Conservation (phyloP, 2,888 invertebrate genomes). For the Eretmocerus hayati region DNA sequence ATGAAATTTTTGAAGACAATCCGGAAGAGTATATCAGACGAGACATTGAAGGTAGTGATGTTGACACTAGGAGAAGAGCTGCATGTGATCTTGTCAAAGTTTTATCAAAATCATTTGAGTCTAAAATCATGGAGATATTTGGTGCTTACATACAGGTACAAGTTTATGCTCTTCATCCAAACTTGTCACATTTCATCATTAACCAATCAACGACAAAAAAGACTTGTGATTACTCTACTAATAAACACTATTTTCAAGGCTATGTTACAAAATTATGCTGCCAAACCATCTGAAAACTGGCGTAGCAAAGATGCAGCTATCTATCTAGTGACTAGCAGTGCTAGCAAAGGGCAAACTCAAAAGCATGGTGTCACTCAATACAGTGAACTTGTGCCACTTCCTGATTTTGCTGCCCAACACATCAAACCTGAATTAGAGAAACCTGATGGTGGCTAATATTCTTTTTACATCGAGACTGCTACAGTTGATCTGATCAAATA, state of each 20-base stretch:
- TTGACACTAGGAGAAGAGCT: conserved; percentile 90
- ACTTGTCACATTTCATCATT: conserved; percentile 31
- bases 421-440: conserved; percentile 79
- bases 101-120: conserved; percentile 80
- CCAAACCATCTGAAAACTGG: conserved; percentile 76
- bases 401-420: conserved; percentile 81
- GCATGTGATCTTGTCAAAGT: conserved; percentile 96
- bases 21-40: conserved; percentile 94
- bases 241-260: conserved; percentile 46
- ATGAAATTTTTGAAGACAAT: conserved; percentile 95
- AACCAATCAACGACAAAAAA: background rate
- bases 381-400: conserved; percentile 81
- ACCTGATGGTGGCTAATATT: conserved; percentile 55
- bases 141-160: conserved; percentile 75
- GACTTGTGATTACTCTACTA: background rate
- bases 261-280: conserved; percentile 70
- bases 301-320: conserved; percentile 92
- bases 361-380: conserved; percentile 88
- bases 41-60: conserved; percentile 97
- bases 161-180: background rate
- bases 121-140: conserved; percentile 80
- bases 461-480: background rate
- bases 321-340: conserved; percentile 91
- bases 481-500: conserved; percentile 1
- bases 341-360: conserved; percentile 80